Conservation (phyloP, 2,888 invertebrate genomes). For the Pterobdella sp. region DNA sequence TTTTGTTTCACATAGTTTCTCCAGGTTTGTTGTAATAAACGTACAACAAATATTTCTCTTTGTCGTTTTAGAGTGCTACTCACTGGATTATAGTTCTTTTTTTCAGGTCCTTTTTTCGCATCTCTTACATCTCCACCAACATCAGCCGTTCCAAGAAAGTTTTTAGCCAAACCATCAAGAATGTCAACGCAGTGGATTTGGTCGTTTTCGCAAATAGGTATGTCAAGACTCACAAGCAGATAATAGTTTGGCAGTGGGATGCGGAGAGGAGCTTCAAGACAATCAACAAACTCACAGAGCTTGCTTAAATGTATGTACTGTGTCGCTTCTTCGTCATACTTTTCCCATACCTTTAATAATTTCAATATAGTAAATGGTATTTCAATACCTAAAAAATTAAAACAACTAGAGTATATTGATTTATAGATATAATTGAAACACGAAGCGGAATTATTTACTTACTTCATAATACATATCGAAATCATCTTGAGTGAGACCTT, state of each 20-base stretch:
- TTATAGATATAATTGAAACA: not conserved
- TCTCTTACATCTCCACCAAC: constrained; percentile 48
- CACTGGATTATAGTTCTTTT: constrained; percentile 84
- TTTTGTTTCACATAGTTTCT: constrained; percentile 29
- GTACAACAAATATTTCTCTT: constrained; percentile 90
- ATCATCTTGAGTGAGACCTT: constrained; percentile 83
- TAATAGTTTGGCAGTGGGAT: constrained; percentile 93
- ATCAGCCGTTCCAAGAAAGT: constrained; percentile 94
- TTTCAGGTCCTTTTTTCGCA: constrained; percentile 52
- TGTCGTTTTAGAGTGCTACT: constrained; percentile 90
- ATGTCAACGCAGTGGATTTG: constrained; percentile 97
- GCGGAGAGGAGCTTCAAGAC: constrained; percentile 85
- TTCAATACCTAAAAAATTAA: not conserved
- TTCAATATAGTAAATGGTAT: no score
- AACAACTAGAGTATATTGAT: not conserved
- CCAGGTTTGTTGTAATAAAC: constrained; percentile 72
- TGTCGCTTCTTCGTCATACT: constrained; percentile 93
- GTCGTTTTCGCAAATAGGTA: constrained; percentile 91
- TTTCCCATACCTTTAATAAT: constrained; percentile 83
- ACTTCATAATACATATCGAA: constrained; percentile 96
- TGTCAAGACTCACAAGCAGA: constrained; percentile 96
- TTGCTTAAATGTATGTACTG: constrained; percentile 92
- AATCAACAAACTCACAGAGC: constrained; percentile 84
- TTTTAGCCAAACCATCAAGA: constrained; percentile 91
- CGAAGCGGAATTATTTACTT: not conserved